These are phyloP conservation scores for Crocallis elinguaria DNA, from an alignment of 2,888 invertebrate species.

Conservation along the genomic window DNA sequence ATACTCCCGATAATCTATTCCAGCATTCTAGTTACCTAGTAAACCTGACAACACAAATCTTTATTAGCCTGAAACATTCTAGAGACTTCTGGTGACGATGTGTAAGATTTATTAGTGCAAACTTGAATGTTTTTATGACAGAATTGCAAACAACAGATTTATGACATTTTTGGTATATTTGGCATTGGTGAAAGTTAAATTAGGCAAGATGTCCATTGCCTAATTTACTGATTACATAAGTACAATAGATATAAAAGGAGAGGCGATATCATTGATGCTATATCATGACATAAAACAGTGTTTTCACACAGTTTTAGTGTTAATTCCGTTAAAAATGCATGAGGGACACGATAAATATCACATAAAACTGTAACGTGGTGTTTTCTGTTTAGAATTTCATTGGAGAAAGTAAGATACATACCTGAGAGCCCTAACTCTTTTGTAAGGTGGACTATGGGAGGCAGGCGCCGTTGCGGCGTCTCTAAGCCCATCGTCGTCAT, in stretches of 20 bases:
- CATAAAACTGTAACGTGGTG: constrained; percentile 48
- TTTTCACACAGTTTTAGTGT: neutral
- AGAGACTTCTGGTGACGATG: no score
- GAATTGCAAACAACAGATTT: no score
- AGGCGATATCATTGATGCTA: neutral
- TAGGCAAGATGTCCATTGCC: neutral
- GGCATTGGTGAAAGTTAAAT: no score
- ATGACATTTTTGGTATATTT: no score
- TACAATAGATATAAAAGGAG: neutral
- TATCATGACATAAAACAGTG: neutral
- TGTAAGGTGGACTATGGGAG: constrained; percentile 83
- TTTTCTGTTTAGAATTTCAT: constrained; percentile 40
- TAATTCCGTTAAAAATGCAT: neutral
- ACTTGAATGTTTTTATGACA: no score
- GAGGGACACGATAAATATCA: neutral
- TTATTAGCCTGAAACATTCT: no score
- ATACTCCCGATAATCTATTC: no score
- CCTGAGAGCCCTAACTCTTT: constrained; percentile 85
- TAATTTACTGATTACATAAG: neutral
- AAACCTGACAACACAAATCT: no score
- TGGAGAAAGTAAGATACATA: constrained; percentile 53
- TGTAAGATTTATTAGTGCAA: no score
- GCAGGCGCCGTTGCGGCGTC: constrained; percentile 61
- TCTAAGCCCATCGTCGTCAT: constrained; percentile 75
- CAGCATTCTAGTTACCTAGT: no score